Evolutionary conservation across 2,888 invertebrate genomes (phyloP), one percentile per base, ranked within the genome.

Genomic region (Clostera curtula): DNA sequence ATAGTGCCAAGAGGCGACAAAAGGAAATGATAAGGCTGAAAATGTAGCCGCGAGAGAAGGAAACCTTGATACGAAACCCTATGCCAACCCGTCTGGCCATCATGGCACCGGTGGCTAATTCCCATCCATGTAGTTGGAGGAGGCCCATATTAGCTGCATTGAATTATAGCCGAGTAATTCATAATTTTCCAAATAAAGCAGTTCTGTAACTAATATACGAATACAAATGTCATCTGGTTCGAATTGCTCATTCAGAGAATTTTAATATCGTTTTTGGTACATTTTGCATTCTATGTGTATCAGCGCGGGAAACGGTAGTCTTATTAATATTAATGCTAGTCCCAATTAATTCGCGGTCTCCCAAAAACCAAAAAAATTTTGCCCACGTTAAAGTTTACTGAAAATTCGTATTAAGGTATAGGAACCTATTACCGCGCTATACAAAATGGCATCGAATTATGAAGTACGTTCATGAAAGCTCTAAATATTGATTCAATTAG

Each of bases 141-240:
- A n/a, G n/a, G 34, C 25, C 36, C 33, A 14, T 18, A n/a, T 23
- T 31, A 25, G 29, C 31, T 30, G 19, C 24, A 29, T 19, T 12
- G 14, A 28, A 25, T 21, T 9, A 33, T 31, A 41, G 41, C 25
- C 34, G 42, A 31, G 24, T 39, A 19, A 28, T 47, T 41, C 40
- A 36, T 27, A 41, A 38, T 41, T 41, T 38, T 10, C 10, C 15
- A 24, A 25, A 34, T 29, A 20, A 24, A 23, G 18, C 10, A 33
- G 29, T 17, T 12, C 18, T 17, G 13, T 12, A 12, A 5, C n/a
- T n/a, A n/a, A 12, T 23, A 13, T 14, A 5, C 7, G 49, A 45
- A 49, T 49, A 49, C 37, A 24, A 47, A 49, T 45, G 19, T n/a
- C 10, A 31, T 29, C 12, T 41, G 28, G 37, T 28, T 25, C n/a